Evolutionary conservation across 2,113 vertebrate species (phyloP).

Genomic region (Cnemophilus loriae): DNA sequence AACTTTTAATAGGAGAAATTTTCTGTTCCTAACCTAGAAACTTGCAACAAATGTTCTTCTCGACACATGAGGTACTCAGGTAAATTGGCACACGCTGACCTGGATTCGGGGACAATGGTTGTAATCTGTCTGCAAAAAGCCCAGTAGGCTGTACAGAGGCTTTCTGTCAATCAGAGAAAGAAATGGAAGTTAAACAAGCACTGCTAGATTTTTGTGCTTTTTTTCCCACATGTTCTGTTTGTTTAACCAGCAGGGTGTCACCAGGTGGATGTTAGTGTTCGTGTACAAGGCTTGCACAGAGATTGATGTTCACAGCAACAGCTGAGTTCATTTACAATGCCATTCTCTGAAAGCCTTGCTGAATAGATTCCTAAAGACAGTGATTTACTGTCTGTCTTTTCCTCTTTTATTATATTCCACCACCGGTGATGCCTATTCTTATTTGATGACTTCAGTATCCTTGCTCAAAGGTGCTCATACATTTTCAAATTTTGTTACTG

Average conservation of each 20-base stretch:
- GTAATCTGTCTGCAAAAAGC: background rate
- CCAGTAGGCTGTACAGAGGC: background rate
- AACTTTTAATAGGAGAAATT: conserved; percentile 10
- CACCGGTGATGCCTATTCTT: background rate
- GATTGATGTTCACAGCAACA: background rate
- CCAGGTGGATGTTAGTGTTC: conserved; percentile 17
- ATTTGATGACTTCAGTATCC: background rate
- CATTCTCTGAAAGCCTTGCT: background rate
- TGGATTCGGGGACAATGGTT: background rate
- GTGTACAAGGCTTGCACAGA: background rate
- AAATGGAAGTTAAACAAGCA: background rate
- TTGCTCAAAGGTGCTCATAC: background rate
- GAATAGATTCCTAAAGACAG: background rate
- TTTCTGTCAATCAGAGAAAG: background rate
- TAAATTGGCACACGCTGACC: background rate
- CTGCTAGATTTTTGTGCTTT: background rate
- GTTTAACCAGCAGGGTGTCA: conserved; percentile 34
- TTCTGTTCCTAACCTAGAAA: background rate
- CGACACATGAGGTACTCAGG: background rate
- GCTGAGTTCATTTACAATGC: background rate
- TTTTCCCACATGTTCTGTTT: background rate
- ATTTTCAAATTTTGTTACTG: background rate
- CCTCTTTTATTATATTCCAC: background rate
- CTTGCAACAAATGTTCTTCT: background rate
- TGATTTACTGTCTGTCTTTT: background rate